These are phyloP conservation scores for Linnaemya tessellans DNA, from an alignment of 2,888 invertebrate species.

Conservation along the genomic window DNA sequence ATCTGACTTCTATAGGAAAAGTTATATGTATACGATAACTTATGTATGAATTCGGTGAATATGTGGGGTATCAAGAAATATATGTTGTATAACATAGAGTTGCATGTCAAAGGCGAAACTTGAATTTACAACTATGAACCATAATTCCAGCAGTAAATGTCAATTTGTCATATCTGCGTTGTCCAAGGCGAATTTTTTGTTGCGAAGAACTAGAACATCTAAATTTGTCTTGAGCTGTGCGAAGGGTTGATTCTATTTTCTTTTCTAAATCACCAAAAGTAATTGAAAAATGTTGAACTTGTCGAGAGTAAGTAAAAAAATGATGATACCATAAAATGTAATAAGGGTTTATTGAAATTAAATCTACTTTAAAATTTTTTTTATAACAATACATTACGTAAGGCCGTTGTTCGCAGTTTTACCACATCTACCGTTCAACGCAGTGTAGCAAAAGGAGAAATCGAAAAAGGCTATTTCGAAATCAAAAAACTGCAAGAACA, in stretches of 20 bases:
- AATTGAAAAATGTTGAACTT: constrained; percentile 79
- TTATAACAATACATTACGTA: constrained; percentile 67
- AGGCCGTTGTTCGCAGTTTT: constrained; percentile 82
- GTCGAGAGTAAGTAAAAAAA: constrained; percentile 79
- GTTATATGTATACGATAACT: too few relatives aligned
- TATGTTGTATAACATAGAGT: background rate
- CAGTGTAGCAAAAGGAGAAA: constrained; percentile 75
- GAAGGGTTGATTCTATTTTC: background rate
- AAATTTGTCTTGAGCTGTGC: background rate
- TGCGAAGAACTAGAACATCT: background rate
- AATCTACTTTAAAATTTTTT: background rate
- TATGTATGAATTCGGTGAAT: too few relatives aligned
- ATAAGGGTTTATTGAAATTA: background rate
- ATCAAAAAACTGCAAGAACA: constrained; percentile 77
- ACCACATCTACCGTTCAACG: constrained; percentile 77
- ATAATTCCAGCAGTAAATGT: constrained; percentile 59
- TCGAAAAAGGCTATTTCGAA: constrained; percentile 80
- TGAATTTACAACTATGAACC: constrained; percentile 42
- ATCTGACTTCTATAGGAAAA: too few relatives aligned
- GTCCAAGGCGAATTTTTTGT: constrained; percentile 2
- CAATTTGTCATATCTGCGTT: constrained; percentile 18
- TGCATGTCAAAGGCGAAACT: background rate
- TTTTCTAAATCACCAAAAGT: constrained; percentile 69
- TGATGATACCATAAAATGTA: background rate
- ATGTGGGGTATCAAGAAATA: too few relatives aligned